A percentile compares a stretch with the other conserved stretches of the same genome.
These are phyloP conservation scores for Leptopilina boulardi DNA, from an alignment of 1,140 invertebrate species.

Conservation along the genomic window DNA sequence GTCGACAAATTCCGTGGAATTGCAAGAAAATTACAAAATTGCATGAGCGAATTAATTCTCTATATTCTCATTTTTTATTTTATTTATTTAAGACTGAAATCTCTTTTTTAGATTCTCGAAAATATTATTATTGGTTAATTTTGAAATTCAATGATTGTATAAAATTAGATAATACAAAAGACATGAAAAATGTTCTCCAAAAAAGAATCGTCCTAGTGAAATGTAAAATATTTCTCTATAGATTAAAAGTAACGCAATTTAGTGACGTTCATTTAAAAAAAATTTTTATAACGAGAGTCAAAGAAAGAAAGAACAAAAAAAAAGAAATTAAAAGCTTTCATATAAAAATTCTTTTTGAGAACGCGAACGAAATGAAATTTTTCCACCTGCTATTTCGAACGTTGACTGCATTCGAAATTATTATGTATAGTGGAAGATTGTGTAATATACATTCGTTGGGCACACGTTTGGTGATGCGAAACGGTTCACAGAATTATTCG, in stretches of 20 bases:
- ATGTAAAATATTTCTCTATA: no score
- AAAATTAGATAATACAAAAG: no score
- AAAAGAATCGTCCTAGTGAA: no score
- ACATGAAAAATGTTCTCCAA: no score
- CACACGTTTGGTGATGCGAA: slow-evolving; percentile 24
- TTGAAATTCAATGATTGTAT: no score
- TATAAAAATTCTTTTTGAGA: not conserved
- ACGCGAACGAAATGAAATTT: not conserved
- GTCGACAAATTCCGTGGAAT: not conserved
- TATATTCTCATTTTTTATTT: not conserved
- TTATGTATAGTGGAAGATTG: slow-evolving; percentile 11
- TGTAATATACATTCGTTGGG: slow-evolving; percentile 23
- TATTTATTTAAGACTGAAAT: not conserved
- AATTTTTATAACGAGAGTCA: not conserved
- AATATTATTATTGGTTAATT: no score
- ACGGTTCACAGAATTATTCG: slow-evolving; percentile 14
- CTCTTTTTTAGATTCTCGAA: no score
- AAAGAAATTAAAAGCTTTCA: not conserved
- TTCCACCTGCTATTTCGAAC: not conserved
- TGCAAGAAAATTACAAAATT: not conserved
- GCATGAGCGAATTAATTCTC: not conserved
- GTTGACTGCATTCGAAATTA: slow-evolving; percentile 1
- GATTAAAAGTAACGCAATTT: no score
- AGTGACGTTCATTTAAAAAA: not conserved
- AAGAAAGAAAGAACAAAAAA: not conserved